Percentiles rank a stretch among this genome's conserved stretches.
These are phyloP conservation scores for Coluber constrictor DNA, from an alignment of 2,797 vertebrate species.

Conservation along the genomic window DNA sequence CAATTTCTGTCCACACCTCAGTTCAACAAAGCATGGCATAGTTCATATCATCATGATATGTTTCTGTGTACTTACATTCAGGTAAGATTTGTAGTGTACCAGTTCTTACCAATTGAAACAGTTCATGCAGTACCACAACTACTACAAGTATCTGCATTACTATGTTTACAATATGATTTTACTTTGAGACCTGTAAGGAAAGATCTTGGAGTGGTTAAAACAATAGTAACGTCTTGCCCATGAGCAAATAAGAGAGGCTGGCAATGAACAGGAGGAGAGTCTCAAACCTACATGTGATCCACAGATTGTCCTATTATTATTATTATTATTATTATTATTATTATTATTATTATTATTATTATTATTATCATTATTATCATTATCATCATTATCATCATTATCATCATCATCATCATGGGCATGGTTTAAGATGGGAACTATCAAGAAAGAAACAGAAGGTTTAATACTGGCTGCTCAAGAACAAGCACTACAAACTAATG, in stretches of 20 bases:
- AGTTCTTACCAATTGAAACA: not conserved
- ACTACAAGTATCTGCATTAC: not conserved
- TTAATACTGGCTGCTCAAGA: no score
- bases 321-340: no score
- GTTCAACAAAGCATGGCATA: not conserved
- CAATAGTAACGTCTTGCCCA: not conserved
- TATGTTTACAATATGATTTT: not conserved
- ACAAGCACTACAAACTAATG: no score
- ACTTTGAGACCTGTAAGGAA: not conserved
- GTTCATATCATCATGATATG: not conserved
- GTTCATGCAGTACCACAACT: not conserved
- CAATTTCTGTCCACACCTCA: not conserved
- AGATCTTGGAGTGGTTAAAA: not conserved
- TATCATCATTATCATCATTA: no score
- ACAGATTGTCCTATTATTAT: no score
- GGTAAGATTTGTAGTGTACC: not conserved
- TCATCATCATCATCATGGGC: no score
- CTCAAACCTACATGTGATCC: no score
- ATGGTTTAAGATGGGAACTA: no score
- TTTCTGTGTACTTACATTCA: not conserved
- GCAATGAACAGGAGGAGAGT: no score
- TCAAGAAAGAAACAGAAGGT: no score
- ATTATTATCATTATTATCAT: no score
- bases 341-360: no score
- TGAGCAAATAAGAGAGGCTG: not conserved